phyloP scores from a whole-genome alignment of 2,113 vertebrate genomes.

The Crotalus tigris region DNA sequence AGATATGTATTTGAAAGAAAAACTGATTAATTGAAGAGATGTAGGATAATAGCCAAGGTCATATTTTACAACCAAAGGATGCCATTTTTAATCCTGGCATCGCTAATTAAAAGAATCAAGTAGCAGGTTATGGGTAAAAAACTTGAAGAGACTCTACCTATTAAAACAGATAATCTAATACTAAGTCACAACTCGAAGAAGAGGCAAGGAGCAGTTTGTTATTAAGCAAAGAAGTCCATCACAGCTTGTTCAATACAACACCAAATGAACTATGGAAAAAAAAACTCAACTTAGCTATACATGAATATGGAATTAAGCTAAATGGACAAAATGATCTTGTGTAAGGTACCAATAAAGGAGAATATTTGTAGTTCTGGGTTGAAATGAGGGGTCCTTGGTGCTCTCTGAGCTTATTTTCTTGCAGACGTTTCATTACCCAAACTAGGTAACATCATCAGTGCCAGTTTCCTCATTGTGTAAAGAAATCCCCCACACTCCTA shows the following conservation, averaged over 20 bases:
- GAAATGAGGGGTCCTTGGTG: background rate
- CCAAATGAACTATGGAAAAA: background rate
- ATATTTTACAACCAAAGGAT: background rate
- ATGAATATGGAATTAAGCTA: background rate
- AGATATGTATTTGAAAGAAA: background rate
- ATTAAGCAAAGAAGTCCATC: background rate
- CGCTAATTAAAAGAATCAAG: background rate
- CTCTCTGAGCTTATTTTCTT: background rate
- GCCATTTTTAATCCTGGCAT: background rate
- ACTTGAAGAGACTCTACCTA: background rate
- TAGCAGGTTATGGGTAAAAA: background rate
- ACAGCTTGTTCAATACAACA: background rate
- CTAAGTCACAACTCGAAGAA: background rate
- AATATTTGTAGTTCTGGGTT: background rate
- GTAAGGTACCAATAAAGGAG: background rate
- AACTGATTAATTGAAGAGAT: background rate
- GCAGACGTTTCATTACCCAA: background rate
- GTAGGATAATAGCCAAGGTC: background rate
- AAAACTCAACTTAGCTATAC: background rate
- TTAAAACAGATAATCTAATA: background rate
- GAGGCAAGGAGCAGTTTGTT: background rate
- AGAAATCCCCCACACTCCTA: background rate
- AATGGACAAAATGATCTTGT: background rate
- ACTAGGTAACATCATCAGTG: background rate
- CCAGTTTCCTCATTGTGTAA: background rate